These are phyloP conservation scores for Drosophila trichaetosa DNA, from an alignment of 2,888 invertebrate genomes.

Conservation along the genomic window DNA sequence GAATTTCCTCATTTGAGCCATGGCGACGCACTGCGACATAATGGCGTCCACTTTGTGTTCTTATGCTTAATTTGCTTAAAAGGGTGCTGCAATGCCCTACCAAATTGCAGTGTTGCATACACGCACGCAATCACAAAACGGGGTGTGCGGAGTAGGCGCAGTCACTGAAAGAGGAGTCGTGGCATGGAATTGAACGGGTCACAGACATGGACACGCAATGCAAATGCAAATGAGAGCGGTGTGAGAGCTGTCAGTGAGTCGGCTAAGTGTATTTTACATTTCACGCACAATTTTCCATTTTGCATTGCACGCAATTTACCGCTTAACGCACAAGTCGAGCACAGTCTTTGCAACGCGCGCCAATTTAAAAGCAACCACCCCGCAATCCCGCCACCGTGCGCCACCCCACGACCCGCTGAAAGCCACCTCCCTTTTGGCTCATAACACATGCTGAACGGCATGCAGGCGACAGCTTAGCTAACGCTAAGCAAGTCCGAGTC, in stretches of 20 bases:
- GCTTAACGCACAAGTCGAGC: constrained; percentile 61
- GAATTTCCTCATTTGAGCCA: constrained; percentile 16
- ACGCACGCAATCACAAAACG: constrained; percentile 16
- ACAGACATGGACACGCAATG: constrained; percentile 58
- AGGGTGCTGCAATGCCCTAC: constrained; percentile 58
- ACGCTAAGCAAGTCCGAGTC: constrained; percentile 67
- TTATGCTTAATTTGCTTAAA: constrained; percentile 84
- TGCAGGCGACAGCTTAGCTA: constrained; percentile 74
- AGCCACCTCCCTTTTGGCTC: constrained; percentile 38
- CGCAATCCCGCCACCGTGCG: neutral
- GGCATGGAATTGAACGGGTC: constrained; percentile 37
- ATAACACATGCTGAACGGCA: constrained; percentile 73
- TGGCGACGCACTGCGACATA: constrained; percentile 77
- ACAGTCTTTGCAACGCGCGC: constrained; percentile 15
- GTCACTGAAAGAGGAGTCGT: neutral
- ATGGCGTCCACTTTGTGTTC: constrained; percentile 82
- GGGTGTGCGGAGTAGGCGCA: constrained; percentile 57
- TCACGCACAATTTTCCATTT: constrained; percentile 82
- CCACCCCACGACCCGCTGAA: neutral
- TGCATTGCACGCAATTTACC: constrained; percentile 80
- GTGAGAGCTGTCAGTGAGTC: constrained; percentile 25
- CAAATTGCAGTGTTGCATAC: constrained; percentile 41
- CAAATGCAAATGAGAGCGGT: constrained; percentile 41
- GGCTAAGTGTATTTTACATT: constrained; percentile 75
- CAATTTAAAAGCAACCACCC: constrained; percentile 19